Evolutionary conservation across 2,797 vertebrate species (phyloP).

Genomic region (Epinephelus malabaricus): DNA sequence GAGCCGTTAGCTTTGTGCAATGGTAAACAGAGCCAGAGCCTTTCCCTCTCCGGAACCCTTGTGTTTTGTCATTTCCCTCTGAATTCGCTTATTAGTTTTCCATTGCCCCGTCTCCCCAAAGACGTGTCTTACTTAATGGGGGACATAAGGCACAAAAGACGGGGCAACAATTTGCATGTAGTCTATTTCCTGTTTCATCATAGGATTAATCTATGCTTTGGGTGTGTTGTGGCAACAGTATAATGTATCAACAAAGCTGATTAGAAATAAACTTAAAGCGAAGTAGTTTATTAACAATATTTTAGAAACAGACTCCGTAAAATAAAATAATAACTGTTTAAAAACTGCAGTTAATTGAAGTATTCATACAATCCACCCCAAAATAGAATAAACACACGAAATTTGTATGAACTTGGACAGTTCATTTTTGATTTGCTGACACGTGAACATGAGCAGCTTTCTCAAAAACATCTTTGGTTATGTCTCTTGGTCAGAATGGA

Average conservation of each 20-base stretch:
- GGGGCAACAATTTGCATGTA: slow-evolving; percentile 67
- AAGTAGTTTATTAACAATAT: background rate
- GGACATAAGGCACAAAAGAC: slow-evolving; percentile 67
- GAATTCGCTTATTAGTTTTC: slow-evolving; percentile 80
- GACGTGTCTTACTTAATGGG: slow-evolving; percentile 70
- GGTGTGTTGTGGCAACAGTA: slow-evolving; percentile 27
- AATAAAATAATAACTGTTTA: background rate
- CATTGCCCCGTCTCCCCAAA: slow-evolving; percentile 70
- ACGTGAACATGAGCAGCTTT: background rate
- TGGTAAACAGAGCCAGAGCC: slow-evolving; percentile 83
- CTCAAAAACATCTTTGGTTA: background rate
- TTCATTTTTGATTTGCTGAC: background rate
- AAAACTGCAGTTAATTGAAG: background rate
- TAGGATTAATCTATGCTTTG: slow-evolving; percentile 50
- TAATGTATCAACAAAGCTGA: slow-evolving; percentile 15
- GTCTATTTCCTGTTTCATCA: slow-evolving; percentile 56
- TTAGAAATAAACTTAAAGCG: background rate
- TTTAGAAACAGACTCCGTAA: background rate
- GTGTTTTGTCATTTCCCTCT: slow-evolving; percentile 80
- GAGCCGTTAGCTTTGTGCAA: slow-evolving; percentile 88
- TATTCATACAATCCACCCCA: background rate
- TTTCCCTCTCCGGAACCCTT: slow-evolving; percentile 77
- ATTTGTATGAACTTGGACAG: background rate
- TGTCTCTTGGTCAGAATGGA: background rate
- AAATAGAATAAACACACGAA: background rate